These are phyloP conservation scores for Mythimna albipuncta DNA, from an alignment of 2,888 invertebrate genomes.

Conservation along the genomic window DNA sequence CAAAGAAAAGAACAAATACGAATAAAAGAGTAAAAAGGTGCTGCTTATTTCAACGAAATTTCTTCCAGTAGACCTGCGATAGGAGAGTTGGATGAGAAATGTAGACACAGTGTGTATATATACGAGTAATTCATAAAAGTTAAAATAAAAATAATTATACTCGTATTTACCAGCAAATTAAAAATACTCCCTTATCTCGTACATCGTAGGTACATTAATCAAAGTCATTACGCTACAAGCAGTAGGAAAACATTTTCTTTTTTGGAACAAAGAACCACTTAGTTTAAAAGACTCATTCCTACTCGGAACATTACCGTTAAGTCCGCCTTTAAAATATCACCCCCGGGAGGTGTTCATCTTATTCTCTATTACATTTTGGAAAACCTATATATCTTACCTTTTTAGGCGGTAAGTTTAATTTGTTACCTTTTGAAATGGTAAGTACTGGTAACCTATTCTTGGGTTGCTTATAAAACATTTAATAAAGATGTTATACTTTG, in stretches of 20 bases:
- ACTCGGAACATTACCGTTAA: conserved; percentile 48
- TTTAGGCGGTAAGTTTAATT: conserved; percentile 7
- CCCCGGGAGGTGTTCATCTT: conserved; percentile 37
- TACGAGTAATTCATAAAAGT: no score
- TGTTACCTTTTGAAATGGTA: conserved; percentile 15
- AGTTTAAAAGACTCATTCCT: conserved; percentile 40
- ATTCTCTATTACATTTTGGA: conserved; percentile 38
- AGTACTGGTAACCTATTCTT: not conserved
- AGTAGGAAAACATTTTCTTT: conserved; percentile 36
- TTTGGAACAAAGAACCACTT: conserved; percentile 50
- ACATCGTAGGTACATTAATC: conserved; percentile 31
- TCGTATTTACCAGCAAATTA: not conserved
- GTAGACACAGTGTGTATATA: no score
- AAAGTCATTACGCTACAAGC: conserved; percentile 32
- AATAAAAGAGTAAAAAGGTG: no score
- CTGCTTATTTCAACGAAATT: no score
- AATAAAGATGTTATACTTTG: no score
- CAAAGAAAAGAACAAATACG: no score
- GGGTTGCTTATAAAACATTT: no score
- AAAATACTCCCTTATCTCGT: not conserved
- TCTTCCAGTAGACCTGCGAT: no score
- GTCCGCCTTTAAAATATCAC: conserved; percentile 49
- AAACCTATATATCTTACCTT: conserved; percentile 13
- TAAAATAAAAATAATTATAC: no score
- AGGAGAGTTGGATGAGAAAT: no score